Evolutionary conservation across 2,888 invertebrate genomes (phyloP), one percentile per base, ranked within the genome.

Genomic region (Rutpela maculata): DNA sequence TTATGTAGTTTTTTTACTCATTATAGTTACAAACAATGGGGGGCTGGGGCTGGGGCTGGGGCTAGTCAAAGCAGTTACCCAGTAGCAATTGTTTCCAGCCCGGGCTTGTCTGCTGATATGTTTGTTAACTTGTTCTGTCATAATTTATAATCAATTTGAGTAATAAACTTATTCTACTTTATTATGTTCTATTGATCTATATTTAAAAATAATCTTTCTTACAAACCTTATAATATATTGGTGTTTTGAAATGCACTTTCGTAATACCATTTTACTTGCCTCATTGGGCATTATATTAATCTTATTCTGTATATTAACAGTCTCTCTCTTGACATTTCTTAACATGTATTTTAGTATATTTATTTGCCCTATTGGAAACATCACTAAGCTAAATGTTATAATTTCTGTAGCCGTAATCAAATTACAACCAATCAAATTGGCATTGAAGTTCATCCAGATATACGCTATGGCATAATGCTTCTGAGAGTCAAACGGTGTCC

Each of bases 161-260:
- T n/a, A n/a, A n/a, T n/a, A n/a, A n/a, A n/a, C n/a, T n/a, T n/a
- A n/a, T n/a, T n/a, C n/a, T n/a, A n/a, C n/a, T n/a, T n/a, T n/a
- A n/a, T n/a, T n/a, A n/a, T n/a, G n/a, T n/a, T n/a, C 22, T 26
- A 26, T 26, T 26, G 4, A 1, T 26, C 22, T 26, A 26, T 26
- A 26, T 26, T 26, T 26, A 26, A 26, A 26, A 26, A 26, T 26
- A 4, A 26, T 35, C 9, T 35, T 43, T 43, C 2, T 43, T 15
- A 65, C 65, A 10, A n/a, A 38, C 65, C 50, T 18, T 66, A 66
- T 66, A 50, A 66, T 66, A 66, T 22, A 18, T n/a, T 50, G 19
- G 12, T 66, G 66, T 50, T 66, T 55, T n/a, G 12, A 9, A 9
- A 66, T 66, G n/a, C 66, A 66, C 15, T 66, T 43, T 0, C 10